Percentiles rank a stretch among this genome's conserved stretches.
Conservation (phyloP, 2,797 vertebrate genomes). For the Microctenopoma lineatum region DNA sequence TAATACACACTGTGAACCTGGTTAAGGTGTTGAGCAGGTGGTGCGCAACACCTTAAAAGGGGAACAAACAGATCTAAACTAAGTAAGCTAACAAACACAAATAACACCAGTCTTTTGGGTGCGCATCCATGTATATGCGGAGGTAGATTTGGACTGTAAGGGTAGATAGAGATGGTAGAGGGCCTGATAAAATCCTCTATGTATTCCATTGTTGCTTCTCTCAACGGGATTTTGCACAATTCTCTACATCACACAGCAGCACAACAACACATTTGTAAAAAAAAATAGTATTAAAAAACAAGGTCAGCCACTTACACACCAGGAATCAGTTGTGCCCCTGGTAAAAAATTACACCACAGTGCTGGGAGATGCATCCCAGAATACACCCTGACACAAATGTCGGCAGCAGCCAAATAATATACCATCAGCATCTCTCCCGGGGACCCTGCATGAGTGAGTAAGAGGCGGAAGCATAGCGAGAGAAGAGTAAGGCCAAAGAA, state of each 20-base stretch:
- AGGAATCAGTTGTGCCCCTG: slow-evolving; percentile 26
- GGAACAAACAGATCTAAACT: background rate
- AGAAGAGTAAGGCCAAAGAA: slow-evolving; percentile 29
- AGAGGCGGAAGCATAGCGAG: slow-evolving; percentile 36
- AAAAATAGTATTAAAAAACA: slow-evolving; percentile 2
- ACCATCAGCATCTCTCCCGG: slow-evolving; percentile 53
- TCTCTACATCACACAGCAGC: slow-evolving; percentile 4
- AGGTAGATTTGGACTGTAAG: background rate
- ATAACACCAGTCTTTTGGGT: background rate
- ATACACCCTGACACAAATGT: slow-evolving; percentile 53
- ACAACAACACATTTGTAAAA: slow-evolving; percentile 17
- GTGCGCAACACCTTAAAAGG: too few relatives aligned
- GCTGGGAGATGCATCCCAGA: slow-evolving; percentile 37
- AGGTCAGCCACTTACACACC: slow-evolving; percentile 1
- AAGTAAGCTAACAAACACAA: slow-evolving; percentile 3
- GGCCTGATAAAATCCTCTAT: too few relatives aligned
- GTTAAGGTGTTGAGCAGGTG: too few relatives aligned
- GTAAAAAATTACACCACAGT: slow-evolving; percentile 28
- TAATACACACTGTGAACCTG: background rate
- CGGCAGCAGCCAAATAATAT: slow-evolving; percentile 61
- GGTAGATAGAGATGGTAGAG: too few relatives aligned
- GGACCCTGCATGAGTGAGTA: slow-evolving; percentile 28
- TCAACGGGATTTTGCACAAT: slow-evolving; percentile 17
- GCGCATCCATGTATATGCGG: background rate
- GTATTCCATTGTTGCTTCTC: background rate